Evolutionary conservation across 1,140 invertebrate genomes (phyloP).

Genomic region (Lordiphosa collinella): DNA sequence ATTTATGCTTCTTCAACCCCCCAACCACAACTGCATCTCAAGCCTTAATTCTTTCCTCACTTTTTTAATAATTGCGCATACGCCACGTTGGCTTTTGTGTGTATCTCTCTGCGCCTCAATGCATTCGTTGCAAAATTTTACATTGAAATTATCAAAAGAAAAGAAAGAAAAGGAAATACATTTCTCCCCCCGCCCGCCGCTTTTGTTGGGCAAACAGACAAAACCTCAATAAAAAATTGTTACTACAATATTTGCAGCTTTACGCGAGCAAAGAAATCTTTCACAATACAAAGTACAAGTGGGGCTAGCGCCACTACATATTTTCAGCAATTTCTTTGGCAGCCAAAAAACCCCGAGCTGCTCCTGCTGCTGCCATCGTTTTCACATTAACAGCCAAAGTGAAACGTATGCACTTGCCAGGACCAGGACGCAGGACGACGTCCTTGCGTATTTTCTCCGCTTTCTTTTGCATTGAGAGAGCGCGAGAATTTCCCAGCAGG

Average conservation of each 20-base stretch:
- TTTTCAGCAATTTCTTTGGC: constrained; percentile 59
- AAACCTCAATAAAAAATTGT: constrained; percentile 75
- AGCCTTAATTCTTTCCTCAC: no score
- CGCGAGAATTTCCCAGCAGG: constrained; percentile 70
- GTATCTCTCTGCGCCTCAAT: constrained; percentile 40
- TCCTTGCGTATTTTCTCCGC: constrained; percentile 41
- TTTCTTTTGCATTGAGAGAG: constrained; percentile 43
- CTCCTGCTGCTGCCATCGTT: constrained; percentile 70
- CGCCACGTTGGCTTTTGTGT: constrained; percentile 69
- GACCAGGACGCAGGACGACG: no score
- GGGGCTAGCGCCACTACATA: constrained; percentile 4
- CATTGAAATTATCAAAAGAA: constrained; percentile 69
- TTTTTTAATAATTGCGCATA: constrained; percentile 65
- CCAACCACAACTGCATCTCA: no score
- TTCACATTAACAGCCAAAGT: constrained; percentile 75
- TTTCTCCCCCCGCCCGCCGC: constrained; percentile 24
- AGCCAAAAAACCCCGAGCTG: constrained; percentile 53
- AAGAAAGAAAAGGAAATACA: constrained; percentile 23
- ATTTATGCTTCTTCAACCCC: no score
- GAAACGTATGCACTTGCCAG: constrained; percentile 71
- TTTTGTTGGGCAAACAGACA: constrained; percentile 73
- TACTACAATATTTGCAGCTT: constrained; percentile 72
- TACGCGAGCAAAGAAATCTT: constrained; percentile 49
- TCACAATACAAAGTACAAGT: constrained; percentile 61
- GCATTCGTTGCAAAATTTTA: constrained; percentile 63